These are phyloP conservation scores for Neoscelio sp. DNA, from an alignment of 2,888 invertebrate genomes.

Conservation along the genomic window DNA sequence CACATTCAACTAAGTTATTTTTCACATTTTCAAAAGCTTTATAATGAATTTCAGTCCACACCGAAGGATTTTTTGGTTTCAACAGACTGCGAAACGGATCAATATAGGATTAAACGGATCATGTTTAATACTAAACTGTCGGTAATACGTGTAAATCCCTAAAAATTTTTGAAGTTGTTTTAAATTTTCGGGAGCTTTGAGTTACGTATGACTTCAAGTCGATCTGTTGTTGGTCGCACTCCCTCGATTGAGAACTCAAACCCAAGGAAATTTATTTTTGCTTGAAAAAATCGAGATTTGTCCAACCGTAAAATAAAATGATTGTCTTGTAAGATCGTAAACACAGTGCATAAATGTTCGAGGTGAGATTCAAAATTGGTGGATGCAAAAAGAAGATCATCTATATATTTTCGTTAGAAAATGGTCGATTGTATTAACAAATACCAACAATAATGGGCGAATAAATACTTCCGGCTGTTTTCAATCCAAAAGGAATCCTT, in stretches of 20 bases:
- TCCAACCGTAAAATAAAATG: background rate
- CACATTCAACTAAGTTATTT: background rate
- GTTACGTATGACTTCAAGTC: too few species aligned
- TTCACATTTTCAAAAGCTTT: background rate
- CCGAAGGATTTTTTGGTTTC: background rate
- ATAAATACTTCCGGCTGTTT: too few species aligned
- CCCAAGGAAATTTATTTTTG: background rate
- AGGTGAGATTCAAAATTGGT: background rate
- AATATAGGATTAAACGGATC: too few species aligned
- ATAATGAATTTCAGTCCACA: background rate
- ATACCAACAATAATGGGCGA: too few species aligned
- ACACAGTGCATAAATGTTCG: background rate
- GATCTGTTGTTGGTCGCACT: background rate
- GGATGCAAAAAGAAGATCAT: background rate
- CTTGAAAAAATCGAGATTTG: background rate
- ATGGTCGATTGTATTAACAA: too few species aligned
- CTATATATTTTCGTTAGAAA: too few species aligned
- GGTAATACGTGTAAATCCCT: background rate
- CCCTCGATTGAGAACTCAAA: background rate
- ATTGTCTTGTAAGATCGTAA: background rate
- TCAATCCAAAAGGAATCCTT: too few species aligned
- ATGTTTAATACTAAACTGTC: background rate
- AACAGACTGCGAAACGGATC: background rate
- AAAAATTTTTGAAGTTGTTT: background rate
- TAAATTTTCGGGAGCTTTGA: too few species aligned